These are phyloP conservation scores for Drosophila parvula DNA, from an alignment of 1,140 invertebrate genomes.

Conservation along the genomic window DNA sequence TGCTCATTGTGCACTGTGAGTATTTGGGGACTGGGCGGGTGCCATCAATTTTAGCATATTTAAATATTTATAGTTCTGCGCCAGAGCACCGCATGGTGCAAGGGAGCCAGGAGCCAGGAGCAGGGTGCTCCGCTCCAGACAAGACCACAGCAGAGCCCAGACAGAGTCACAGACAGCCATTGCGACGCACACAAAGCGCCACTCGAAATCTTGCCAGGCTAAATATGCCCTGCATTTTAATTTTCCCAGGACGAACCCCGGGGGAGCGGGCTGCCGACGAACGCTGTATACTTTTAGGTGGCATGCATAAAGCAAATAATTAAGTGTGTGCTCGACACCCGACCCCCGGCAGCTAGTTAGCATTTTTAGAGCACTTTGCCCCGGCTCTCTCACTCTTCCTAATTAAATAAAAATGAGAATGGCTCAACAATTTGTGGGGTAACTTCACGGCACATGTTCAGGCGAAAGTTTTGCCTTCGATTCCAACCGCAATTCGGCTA, in stretches of 20 bases:
- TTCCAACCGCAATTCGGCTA: constrained; percentile 17
- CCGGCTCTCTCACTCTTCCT: constrained; percentile 14
- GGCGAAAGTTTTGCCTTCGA: constrained; percentile 15
- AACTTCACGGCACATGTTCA: constrained; percentile 55
- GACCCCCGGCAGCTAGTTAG: constrained; percentile 65
- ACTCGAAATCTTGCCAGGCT: constrained; percentile 72
- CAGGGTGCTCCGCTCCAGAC: constrained; percentile 48
- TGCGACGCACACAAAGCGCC: constrained; percentile 61
- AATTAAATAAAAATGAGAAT: constrained; percentile 81
- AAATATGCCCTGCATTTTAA: constrained; percentile 80
- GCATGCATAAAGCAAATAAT: constrained; percentile 81
- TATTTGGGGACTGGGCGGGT: constrained; percentile 45
- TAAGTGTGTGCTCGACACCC: constrained; percentile 62
- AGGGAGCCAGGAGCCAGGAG: constrained; percentile 1
- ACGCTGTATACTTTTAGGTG: constrained; percentile 68
- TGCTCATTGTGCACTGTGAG: constrained; percentile 95
- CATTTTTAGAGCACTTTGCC: constrained; percentile 64
- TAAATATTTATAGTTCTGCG: constrained; percentile 80
- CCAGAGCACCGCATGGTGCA: constrained; percentile 64
- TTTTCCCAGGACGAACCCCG: constrained; percentile 40
- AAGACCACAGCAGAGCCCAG: constrained; percentile 20
- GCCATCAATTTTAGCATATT: constrained; percentile 80
- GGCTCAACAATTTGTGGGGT: constrained; percentile 63
- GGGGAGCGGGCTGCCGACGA: not conserved
- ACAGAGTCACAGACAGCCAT: constrained; percentile 50